phyloP scores from a whole-genome alignment of 2,888 invertebrate genomes.

The Lasioglossum oenotherae region DNA sequence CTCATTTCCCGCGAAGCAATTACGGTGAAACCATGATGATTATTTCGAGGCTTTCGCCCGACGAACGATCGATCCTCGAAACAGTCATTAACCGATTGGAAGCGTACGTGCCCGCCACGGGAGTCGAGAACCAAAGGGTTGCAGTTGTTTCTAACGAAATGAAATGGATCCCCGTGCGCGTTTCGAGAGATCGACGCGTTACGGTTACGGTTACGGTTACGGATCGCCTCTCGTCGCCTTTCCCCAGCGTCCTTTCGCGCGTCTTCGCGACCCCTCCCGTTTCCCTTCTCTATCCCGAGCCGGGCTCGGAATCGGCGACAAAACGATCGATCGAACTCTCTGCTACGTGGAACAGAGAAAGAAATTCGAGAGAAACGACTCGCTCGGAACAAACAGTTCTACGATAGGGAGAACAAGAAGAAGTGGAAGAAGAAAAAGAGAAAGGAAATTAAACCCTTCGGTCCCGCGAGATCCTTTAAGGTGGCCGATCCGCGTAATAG shows the following conservation, averaged over 20 bases:
- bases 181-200: slow-evolving; percentile 51
- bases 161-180: slow-evolving; percentile 68
- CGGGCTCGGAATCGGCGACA: background rate
- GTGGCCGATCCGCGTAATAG: slow-evolving; percentile 79
- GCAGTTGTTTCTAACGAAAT: slow-evolving; percentile 69
- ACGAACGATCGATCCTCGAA: slow-evolving; percentile 68
- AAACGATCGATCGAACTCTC: background rate
- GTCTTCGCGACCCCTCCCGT: background rate
- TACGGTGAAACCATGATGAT: slow-evolving; percentile 70
- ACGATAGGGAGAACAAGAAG: background rate
- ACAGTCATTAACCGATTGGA: slow-evolving; percentile 73
- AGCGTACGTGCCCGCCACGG: slow-evolving; percentile 67
- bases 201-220: slow-evolving; percentile 32
- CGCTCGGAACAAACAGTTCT: background rate
- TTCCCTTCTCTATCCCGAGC: background rate
- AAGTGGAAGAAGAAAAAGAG: background rate
- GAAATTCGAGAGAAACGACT: background rate
- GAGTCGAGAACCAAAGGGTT: slow-evolving; percentile 67
- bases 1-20: slow-evolving; percentile 71
- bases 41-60: slow-evolving; percentile 69
- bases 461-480: slow-evolving; percentile 79
- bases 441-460: slow-evolving; percentile 79
- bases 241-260: slow-evolving; percentile 16
- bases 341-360: background rate
- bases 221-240: slow-evolving; percentile 62